Conservation (phyloP, 2,113 vertebrate species). For the Megaceryle maxima region DNA sequence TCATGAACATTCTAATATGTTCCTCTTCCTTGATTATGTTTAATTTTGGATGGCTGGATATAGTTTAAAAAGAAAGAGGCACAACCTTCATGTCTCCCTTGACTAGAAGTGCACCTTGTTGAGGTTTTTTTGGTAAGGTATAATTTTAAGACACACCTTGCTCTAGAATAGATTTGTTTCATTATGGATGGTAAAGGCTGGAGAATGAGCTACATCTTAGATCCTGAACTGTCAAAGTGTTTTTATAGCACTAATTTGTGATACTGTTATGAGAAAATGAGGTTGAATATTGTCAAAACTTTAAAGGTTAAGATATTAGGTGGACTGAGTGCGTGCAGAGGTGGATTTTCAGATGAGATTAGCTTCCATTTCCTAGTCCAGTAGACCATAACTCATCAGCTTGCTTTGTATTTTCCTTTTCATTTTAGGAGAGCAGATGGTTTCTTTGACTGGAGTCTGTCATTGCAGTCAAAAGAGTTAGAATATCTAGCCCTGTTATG, state of each 20-base stretch:
- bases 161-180: not conserved
- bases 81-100: not conserved
- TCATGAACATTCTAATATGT: not conserved
- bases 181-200: accelerated
- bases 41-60: not conserved
- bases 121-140: not conserved
- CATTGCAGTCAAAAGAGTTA: not conserved
- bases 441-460: not conserved
- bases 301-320: not conserved
- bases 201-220: not conserved
- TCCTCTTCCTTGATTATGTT: not conserved
- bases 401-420: not conserved
- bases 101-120: not conserved
- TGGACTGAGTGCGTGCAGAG: not conserved
- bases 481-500: not conserved
- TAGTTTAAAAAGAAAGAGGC: not conserved
- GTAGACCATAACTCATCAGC: not conserved
- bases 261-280: not conserved
- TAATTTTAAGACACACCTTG: not conserved
- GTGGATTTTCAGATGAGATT: not conserved
- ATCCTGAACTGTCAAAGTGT: not conserved
- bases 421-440: not conserved
- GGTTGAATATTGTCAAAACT: not conserved
- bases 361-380: not conserved
- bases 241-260: not conserved